Percentiles rank a stretch among this genome's conserved stretches.
phyloP scores from a whole-genome alignment of 2,113 vertebrate genomes.

The Telmatochromis sp. region DNA sequence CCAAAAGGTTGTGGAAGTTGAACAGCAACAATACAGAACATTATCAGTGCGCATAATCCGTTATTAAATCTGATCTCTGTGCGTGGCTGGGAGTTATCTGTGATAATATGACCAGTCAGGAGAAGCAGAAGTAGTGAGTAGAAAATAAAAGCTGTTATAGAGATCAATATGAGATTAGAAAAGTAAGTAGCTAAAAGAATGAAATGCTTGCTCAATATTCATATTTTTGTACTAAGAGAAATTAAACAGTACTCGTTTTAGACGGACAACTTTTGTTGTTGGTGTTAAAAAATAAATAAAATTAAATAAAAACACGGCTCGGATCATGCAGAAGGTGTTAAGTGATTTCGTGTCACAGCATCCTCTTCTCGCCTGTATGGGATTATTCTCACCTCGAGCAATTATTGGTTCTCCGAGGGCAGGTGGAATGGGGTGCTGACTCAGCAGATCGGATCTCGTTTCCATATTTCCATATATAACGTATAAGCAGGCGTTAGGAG shows the following conservation, averaged over 20 bases:
- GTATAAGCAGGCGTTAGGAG: background rate
- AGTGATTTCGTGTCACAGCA: conserved; percentile 13
- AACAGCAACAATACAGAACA: background rate
- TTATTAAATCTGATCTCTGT: background rate
- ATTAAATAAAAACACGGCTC: background rate
- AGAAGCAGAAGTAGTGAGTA: background rate
- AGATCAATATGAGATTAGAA: background rate
- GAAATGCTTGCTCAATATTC: background rate
- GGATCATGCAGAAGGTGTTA: background rate
- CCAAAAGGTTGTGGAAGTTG: background rate
- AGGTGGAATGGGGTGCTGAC: background rate
- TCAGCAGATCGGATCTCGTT: background rate
- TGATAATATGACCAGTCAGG: background rate
- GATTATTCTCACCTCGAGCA: background rate
- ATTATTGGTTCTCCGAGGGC: background rate
- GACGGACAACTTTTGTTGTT: background rate
- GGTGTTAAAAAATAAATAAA: background rate
- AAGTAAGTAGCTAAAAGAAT: background rate
- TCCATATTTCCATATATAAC: background rate
- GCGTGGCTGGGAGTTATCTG: background rate
- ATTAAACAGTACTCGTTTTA: background rate
- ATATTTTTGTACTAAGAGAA: background rate
- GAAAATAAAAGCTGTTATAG: background rate
- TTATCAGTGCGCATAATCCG: background rate
- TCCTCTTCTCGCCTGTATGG: background rate